These are phyloP conservation scores for Prolemur simus DNA, from an alignment of 2,113 vertebrate genomes.

Conservation along the genomic window DNA sequence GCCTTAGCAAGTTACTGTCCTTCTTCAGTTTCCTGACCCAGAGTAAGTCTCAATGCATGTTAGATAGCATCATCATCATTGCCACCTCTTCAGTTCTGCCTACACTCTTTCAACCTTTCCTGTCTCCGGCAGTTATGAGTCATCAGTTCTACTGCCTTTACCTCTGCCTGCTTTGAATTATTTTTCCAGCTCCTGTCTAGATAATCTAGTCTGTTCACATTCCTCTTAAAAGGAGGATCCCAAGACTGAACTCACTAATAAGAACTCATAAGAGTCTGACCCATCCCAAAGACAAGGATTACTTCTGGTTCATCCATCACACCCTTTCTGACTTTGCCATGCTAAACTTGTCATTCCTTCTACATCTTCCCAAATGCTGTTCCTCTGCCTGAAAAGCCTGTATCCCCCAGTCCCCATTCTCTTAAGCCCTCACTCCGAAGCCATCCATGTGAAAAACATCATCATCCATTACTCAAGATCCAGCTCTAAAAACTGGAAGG, in stretches of 20 bases:
- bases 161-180: constrained; percentile 21
- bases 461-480: not conserved
- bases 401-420: not conserved
- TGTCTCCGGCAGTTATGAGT: not conserved
- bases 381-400: not conserved
- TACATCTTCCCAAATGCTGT: not conserved
- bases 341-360: not conserved
- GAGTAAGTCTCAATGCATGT: not conserved
- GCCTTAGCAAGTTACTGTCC: not conserved
- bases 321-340: not conserved
- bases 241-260: not conserved
- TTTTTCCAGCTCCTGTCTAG: constrained; percentile 8
- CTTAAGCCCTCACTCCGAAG: not conserved
- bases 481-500: not conserved
- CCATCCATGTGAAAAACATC: not conserved
- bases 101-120: not conserved
- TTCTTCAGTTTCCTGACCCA: not conserved
- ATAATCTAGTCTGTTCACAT: constrained; percentile 64
- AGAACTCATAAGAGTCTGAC: not conserved
- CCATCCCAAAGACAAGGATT: not conserved
- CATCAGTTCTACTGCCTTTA: constrained; percentile 17
- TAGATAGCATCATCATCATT: not conserved
- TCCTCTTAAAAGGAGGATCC: constrained; percentile 53
- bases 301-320: not conserved
- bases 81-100: not conserved